Evolutionary conservation across 2,113 vertebrate species (phyloP).

Genomic region (Eublepharis macularius): DNA sequence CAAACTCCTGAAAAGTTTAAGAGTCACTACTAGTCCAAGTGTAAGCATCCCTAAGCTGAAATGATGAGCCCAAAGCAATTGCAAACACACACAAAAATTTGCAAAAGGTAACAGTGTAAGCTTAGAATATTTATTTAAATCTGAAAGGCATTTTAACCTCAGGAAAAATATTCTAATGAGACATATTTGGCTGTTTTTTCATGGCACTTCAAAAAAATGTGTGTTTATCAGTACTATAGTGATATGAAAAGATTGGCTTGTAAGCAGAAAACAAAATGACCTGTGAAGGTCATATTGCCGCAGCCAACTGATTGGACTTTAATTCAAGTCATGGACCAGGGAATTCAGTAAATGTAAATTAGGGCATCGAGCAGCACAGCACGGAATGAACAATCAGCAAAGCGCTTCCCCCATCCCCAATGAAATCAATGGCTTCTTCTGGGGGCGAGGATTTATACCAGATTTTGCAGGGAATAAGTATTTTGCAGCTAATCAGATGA

Average conservation of each 20-base stretch:
- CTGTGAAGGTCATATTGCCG: slow-evolving; percentile 3
- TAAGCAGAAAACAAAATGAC: slow-evolving; percentile 26
- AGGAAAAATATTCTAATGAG: background rate
- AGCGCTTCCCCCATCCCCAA: background rate
- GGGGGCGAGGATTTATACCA: background rate
- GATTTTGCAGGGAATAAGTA: background rate
- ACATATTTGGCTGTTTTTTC: background rate
- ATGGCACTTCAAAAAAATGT: background rate
- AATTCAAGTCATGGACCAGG: slow-evolving; percentile 21
- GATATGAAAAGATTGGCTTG: slow-evolving; percentile 17
- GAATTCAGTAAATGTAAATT: slow-evolving; percentile 21
- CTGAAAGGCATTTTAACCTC: background rate
- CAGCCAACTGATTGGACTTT: slow-evolving; percentile 19
- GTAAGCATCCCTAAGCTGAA: background rate
- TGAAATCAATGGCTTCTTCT: background rate
- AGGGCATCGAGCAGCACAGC: slow-evolving; percentile 5
- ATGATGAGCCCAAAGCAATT: background rate
- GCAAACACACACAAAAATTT: background rate
- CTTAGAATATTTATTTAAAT: background rate
- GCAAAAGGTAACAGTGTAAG: background rate
- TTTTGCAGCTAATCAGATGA: background rate
- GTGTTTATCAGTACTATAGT: background rate
- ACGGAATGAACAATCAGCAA: slow-evolving; percentile 7
- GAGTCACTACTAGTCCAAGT: background rate
- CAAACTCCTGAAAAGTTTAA: too few relatives aligned